Evolutionary conservation across 2,113 vertebrate species (phyloP).

Genomic region (Tympanuchus pallidicinctus): DNA sequence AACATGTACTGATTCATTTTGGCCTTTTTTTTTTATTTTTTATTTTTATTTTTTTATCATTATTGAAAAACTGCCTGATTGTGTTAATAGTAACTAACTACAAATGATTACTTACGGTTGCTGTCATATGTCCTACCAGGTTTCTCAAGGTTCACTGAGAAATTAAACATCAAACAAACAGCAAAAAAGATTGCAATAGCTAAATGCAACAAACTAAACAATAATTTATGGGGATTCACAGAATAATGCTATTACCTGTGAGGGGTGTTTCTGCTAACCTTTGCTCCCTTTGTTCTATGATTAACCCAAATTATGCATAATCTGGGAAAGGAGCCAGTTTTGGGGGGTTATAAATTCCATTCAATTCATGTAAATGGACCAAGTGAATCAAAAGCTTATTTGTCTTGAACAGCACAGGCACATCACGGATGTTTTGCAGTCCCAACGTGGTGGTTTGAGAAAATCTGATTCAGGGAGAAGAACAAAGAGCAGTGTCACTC

Average conservation of each 20-base stretch:
- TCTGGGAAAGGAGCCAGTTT: neutral
- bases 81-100: conserved; percentile 41
- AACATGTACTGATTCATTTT: neutral
- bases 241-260: neutral
- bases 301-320: neutral
- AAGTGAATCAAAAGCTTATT: neutral
- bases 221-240: neutral
- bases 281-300: neutral
- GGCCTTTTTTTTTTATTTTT: neutral
- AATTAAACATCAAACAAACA: conserved; percentile 48
- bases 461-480: neutral
- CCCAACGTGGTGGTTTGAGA: neutral
- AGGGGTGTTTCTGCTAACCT: neutral
- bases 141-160: conserved; percentile 20
- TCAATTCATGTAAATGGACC: neutral
- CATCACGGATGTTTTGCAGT: neutral
- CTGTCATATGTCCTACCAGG: neutral
- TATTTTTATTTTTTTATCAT: neutral
- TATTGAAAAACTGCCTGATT: neutral
- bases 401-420: neutral
- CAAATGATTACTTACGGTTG: conserved; percentile 40
- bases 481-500: neutral
- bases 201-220: neutral
- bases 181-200: neutral
- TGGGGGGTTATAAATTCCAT: neutral